Evolutionary conservation across 2,113 vertebrate species (phyloP), one percentile per base, ranked within the genome.

Genomic region (Isichthys henryi): DNA sequence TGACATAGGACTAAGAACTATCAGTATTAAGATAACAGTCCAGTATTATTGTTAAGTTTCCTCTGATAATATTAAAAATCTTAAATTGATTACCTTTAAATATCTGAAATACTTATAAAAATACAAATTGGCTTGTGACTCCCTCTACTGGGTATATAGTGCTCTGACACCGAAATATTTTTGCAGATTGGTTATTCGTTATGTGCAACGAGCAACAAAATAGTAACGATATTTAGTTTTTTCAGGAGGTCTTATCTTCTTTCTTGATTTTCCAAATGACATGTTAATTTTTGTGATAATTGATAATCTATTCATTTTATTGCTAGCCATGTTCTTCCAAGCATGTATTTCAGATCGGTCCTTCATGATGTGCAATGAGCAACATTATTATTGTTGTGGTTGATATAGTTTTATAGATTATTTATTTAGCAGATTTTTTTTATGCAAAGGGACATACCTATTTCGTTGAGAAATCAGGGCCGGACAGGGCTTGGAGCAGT

Each of bases 61-160:
- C 70, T 83, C 46, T 89, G 52, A 85, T 89, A 46, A 50, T 35
- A 88, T 88, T 6, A 52, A n/a, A 53, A 46, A 7, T 58, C 35
- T 70, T 19, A 82, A 88, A 88, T 39, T 11, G 46, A 53, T 86
- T 23, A 35, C 45, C 10, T 23, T 23, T 52, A 45, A 45, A 49
- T 50, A 52, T 23, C 39, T 43, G 35, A 82, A 82, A 15, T 6
- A 15, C 35, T 82, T 21, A 82, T 10, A 17, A 82, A 56, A 56
- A 7, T 21, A 56, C 35, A 56, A n/a, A 83, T 84, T 56, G 31
- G 31, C 31, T 39, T 89, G 2, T 84, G 50, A 1, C 35, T 13
- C 88, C 53, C 88, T 48, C 88, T 89, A 31, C 10, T 49, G 88
- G 77, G 9, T 17, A 77, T 52, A 13, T 46, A 89, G 77, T 31